Evolutionary conservation across 1,140 invertebrate genomes (phyloP).

Genomic region (Hetaerina americana): DNA sequence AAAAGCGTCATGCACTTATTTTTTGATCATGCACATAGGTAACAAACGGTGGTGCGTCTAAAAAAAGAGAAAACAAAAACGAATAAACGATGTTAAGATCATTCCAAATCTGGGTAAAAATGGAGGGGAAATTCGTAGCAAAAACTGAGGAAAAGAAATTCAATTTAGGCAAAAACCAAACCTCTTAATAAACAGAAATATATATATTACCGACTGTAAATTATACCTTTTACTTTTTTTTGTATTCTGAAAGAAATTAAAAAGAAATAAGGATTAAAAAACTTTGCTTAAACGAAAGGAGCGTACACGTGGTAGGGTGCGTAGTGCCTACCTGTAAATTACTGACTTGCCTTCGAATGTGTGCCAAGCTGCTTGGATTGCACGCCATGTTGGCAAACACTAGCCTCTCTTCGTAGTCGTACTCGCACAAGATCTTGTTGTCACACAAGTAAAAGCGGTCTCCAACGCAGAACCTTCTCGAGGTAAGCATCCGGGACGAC

Average conservation of each 20-base stretch:
- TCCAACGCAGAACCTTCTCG: conserved; percentile 82
- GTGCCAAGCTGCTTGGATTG: conserved; percentile 38
- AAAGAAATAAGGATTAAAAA: conserved; percentile 1
- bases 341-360: conserved; percentile 40
- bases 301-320: neutral
- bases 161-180: too few species aligned
- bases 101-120: too few species aligned
- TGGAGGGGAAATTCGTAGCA: too few species aligned
- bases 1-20: too few species aligned
- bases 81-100: too few species aligned
- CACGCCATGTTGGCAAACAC: conserved; percentile 41
- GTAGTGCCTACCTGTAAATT: conserved; percentile 24
- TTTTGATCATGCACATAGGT: too few species aligned
- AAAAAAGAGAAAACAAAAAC: too few species aligned
- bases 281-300: conserved; percentile 9
- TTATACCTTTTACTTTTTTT: neutral
- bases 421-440: conserved; percentile 87
- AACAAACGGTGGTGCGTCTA: too few species aligned
- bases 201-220: conserved; percentile 2
- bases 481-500: too few species aligned
- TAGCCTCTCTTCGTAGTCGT: conserved; percentile 76
- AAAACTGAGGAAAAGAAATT: too few species aligned
- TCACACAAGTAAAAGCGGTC: conserved; percentile 85
- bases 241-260: neutral
- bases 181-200: too few species aligned